Percentiles rank a stretch among this genome's conserved stretches.
phyloP scores from a whole-genome alignment of 2,888 invertebrate species.

The Euplagia quadripunctaria region DNA sequence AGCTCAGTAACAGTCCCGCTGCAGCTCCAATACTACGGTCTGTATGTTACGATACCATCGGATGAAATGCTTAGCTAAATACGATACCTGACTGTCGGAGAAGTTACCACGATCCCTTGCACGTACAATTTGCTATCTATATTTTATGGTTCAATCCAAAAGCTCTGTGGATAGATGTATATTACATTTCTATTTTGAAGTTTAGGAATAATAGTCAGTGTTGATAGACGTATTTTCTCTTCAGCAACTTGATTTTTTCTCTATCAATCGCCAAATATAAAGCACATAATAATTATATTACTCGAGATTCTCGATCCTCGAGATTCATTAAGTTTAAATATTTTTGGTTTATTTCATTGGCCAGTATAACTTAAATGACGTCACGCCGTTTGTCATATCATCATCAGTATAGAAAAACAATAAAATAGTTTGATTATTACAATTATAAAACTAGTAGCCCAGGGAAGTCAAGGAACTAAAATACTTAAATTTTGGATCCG shows the following conservation, averaged over 20 bases:
- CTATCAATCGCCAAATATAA: no score
- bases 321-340: no score
- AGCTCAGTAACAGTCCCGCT: constrained; percentile 20
- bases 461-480: no score
- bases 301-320: no score
- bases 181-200: neutral
- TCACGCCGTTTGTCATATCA: no score
- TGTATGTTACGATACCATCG: constrained; percentile 28
- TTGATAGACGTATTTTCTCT: neutral
- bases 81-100: constrained; percentile 19
- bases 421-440: no score
- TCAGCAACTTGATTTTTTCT: neutral
- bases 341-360: no score
- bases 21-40: constrained; percentile 29
- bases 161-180: neutral
- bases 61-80: constrained; percentile 40
- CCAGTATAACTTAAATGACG: no score
- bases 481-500: no score
- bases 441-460: no score
- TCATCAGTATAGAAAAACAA: no score
- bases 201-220: neutral
- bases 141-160: neutral
- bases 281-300: no score
- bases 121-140: constrained; percentile 3
- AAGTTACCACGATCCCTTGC: neutral